Evolutionary conservation across 1,140 invertebrate genomes (phyloP), one percentile per base, ranked within the genome.

Genomic region (Calycopis cecrops): DNA sequence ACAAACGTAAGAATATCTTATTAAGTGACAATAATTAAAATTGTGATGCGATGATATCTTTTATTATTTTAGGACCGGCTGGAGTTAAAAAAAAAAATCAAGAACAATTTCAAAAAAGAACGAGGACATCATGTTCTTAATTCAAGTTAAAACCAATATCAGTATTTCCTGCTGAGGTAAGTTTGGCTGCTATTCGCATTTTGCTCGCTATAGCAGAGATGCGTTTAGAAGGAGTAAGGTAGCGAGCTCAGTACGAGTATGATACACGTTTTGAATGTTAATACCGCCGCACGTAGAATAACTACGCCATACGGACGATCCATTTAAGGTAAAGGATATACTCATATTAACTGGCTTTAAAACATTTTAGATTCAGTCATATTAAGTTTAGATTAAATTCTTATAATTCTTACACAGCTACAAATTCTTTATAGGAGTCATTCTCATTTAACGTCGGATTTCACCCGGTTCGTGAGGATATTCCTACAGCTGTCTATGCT

Each of bases 251-350:
- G 33, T 35, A 35, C 40, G 17, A 55, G 33, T 35, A 35, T 48
- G 17, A 52, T 37, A 59, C 57, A 57, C 49, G 48, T 34, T 48
- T 54, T 54, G 61, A 63, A 63, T 63, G 49, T 48, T 63, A 63
- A 63, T 63, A 55, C 48, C 48, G 35, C 35, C 60, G 42, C 48
- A 37, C 38, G 42, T 44, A 49, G 38, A 49, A 48, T 59, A 59
- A 52, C 54, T 56, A 35, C 49, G 48, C 28, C 35, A 28, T 52
- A 38, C 37, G 51, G 51, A 14, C 51, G 10, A 40, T 40, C 50
- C 50, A 52, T 42, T 52, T 28, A 42, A 34, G 40, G 51, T 12
- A 9, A 21, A 52, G 35, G 51, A 17, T 42, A 4, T n/a, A 42
- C 12, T 44, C 51, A 52, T 40, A 52, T 52, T 12, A 52, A 9